phyloP scores from a whole-genome alignment of 2,113 vertebrate species.

The Prionailurus bengalensis region DNA sequence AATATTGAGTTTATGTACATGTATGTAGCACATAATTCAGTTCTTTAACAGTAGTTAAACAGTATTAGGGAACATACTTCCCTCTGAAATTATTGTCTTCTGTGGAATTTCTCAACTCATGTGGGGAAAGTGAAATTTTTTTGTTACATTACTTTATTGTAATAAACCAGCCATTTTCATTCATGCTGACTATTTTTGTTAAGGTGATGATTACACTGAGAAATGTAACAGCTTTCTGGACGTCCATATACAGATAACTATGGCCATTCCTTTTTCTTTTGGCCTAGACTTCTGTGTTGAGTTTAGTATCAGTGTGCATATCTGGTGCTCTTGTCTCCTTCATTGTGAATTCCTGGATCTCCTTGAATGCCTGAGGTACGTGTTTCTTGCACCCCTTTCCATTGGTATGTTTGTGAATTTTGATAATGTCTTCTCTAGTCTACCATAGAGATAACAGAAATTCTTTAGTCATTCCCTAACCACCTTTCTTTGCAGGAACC shows the following conservation, averaged over 20 bases:
- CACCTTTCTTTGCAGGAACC: constrained; percentile 94
- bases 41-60: not conserved
- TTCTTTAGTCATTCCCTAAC: constrained; percentile 89
- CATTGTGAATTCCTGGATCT: constrained; percentile 95
- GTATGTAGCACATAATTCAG: not conserved
- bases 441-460: constrained; percentile 96
- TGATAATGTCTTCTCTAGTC: constrained; percentile 95
- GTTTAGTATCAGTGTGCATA: constrained; percentile 94
- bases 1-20: not conserved
- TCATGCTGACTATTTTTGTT: constrained; percentile 88
- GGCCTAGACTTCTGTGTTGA: constrained; percentile 96
- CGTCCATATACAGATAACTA: constrained; percentile 92
- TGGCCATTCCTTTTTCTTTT: constrained; percentile 94
- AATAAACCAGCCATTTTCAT: not conserved
- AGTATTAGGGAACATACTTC: not conserved
- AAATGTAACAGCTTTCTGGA: constrained; percentile 92
- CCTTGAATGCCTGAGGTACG: constrained; percentile 93
- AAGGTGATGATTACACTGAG: constrained; percentile 92
- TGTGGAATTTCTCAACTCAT: not conserved
- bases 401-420: constrained; percentile 95
- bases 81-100: not conserved
- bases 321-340: constrained; percentile 96
- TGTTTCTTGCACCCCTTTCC: constrained; percentile 94
- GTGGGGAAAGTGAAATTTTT: not conserved
- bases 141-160: not conserved